These are phyloP conservation scores for Trichonephila inaurata DNA, from an alignment of 1,140 invertebrate species.

Conservation along the genomic window DNA sequence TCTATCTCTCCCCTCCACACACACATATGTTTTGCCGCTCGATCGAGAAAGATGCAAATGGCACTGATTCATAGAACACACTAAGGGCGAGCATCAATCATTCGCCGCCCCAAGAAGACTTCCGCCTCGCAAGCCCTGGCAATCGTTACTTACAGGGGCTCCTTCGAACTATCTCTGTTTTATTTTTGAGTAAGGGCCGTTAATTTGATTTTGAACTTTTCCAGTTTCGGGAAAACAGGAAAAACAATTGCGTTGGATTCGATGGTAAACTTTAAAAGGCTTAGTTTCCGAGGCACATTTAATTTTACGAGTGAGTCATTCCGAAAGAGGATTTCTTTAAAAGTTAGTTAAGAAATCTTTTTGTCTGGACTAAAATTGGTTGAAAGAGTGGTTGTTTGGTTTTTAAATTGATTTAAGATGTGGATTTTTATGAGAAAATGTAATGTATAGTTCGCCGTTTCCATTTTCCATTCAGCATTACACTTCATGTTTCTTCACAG, in stretches of 20 bases:
- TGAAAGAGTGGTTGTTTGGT: neutral
- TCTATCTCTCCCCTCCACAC: neutral
- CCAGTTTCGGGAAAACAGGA: neutral
- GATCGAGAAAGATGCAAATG: constrained; percentile 38
- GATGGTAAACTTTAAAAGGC: neutral
- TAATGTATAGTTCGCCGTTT: too few relatives aligned
- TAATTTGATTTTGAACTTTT: constrained; percentile 35
- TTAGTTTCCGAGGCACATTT: neutral
- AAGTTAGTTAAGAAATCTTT: neutral
- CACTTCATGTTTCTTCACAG: too few relatives aligned
- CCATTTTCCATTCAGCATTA: too few relatives aligned
- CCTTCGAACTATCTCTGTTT: neutral
- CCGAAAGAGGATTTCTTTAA: neutral
- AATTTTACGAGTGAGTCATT: constrained; percentile 9
- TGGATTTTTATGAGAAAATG: too few relatives aligned
- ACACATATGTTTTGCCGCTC: constrained; percentile 60
- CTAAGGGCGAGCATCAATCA: constrained; percentile 40
- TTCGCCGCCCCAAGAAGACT: neutral
- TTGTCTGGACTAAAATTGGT: neutral
- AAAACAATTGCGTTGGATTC: neutral
- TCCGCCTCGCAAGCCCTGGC: neutral
- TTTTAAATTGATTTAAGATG: too few relatives aligned
- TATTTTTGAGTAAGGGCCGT: neutral
- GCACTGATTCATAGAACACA: constrained; percentile 52
- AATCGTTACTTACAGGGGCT: constrained; percentile 9